These are phyloP conservation scores for Bombus breviceps DNA, from an alignment of 1,140 invertebrate genomes.

Conservation along the genomic window DNA sequence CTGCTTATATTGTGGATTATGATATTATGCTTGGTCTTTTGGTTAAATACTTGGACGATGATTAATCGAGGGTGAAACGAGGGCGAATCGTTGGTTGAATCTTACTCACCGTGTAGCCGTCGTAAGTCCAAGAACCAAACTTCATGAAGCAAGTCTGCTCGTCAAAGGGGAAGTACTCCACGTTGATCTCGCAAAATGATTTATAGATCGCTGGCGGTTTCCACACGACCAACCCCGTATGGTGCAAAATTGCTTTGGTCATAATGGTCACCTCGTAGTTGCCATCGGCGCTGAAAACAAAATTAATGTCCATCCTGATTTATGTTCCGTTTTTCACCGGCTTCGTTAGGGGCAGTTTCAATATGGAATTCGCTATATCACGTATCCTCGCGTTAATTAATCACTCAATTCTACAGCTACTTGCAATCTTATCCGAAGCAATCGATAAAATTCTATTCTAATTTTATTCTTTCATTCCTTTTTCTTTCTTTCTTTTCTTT, in stretches of 20 bases:
- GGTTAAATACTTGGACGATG: background rate
- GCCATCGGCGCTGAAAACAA: constrained; percentile 93
- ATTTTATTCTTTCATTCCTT: background rate
- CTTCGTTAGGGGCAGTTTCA: background rate
- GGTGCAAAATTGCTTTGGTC: constrained; percentile 96
- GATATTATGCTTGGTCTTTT: background rate
- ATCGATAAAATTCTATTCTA: background rate
- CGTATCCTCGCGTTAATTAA: background rate
- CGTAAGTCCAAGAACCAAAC: constrained; percentile 98
- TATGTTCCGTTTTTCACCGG: constrained; percentile 7
- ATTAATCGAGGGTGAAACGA: constrained; percentile 22
- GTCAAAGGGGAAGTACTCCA: constrained; percentile 98
- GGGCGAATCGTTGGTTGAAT: background rate
- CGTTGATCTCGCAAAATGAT: constrained; percentile 98
- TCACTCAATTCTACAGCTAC: background rate
- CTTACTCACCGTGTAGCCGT: constrained; percentile 92
- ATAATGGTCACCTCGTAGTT: constrained; percentile 99
- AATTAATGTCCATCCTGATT: constrained; percentile 46
- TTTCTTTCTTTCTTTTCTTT: fast-evolving
- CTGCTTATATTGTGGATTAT: background rate
- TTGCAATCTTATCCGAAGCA: background rate
- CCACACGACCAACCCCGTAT: constrained; percentile 97
- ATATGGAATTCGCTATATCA: background rate
- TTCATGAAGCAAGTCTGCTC: constrained; percentile 98
- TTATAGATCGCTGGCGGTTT: constrained; percentile 99